A percentile compares a stretch with the other conserved stretches of the same genome.
Conservation (phyloP, 2,113 vertebrate species). For the Peucedramus taeniatus region DNA sequence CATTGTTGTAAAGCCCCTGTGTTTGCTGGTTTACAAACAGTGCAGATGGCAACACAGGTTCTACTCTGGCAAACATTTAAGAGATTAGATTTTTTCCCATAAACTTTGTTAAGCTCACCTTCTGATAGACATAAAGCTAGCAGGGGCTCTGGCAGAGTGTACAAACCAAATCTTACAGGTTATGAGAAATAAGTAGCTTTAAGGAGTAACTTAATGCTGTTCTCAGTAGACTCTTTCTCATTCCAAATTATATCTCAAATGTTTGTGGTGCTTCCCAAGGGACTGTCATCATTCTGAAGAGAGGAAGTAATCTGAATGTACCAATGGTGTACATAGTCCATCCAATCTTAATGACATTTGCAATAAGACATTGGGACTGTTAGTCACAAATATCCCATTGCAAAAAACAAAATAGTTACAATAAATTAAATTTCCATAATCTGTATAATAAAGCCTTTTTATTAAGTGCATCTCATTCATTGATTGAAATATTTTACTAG, state of each 20-base stretch:
- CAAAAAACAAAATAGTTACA: not conserved
- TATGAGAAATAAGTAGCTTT: not conserved
- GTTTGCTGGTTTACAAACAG: not conserved
- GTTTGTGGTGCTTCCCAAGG: not conserved
- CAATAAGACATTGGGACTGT: not conserved
- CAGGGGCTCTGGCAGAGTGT: not conserved
- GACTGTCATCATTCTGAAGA: accelerated
- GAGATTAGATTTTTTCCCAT: not conserved
- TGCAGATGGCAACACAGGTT: not conserved
- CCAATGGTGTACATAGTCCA: not conserved
- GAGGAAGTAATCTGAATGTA: not conserved
- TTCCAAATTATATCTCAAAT: not conserved
- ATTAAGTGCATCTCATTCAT: not conserved
- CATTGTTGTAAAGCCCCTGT: not conserved
- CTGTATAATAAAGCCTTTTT: not conserved
- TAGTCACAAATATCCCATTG: not conserved
- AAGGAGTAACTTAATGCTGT: not conserved
- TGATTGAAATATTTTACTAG: not conserved
- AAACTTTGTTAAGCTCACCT: not conserved
- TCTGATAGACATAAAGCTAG: not conserved
- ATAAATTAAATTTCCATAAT: not conserved
- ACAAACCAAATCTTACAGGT: not conserved
- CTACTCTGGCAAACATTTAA: not conserved
- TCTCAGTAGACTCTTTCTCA: not conserved
- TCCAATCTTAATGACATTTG: not conserved